Percentiles rank a stretch among this genome's conserved stretches.
These are phyloP conservation scores for Himalopsyche anomala DNA, from an alignment of 2,888 invertebrate species.

Conservation along the genomic window DNA sequence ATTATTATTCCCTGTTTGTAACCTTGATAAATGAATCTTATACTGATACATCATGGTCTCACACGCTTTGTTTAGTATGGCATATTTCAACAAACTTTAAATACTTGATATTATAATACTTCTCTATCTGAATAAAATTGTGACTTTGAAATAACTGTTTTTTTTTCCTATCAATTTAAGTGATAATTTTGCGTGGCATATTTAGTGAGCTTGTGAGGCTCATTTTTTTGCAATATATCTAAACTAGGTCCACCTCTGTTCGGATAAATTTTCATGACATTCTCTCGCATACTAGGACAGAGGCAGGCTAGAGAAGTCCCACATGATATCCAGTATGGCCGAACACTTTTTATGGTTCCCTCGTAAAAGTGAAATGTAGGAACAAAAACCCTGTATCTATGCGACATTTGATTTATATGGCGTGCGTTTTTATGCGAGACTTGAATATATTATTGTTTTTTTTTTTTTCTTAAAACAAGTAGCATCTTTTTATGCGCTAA, in stretches of 20 bases:
- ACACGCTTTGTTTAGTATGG: no score
- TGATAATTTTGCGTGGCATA: no score
- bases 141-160: no score
- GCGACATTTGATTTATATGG: slow-evolving; percentile 42
- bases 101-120: no score
- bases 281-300: background rate
- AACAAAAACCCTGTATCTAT: slow-evolving; percentile 22
- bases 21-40: no score
- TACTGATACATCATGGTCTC: no score
- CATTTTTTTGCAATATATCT: no score
- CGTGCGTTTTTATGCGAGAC: slow-evolving; percentile 40
- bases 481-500: slow-evolving; percentile 17
- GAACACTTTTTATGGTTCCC: slow-evolving; percentile 20
- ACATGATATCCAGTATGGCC: background rate
- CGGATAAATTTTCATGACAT: background rate
- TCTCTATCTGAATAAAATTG: no score
- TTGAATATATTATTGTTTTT: slow-evolving; percentile 28
- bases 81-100: no score
- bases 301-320: slow-evolving; percentile 9
- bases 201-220: no score
- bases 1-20: no score
- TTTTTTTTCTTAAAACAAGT: slow-evolving; percentile 35
- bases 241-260: background rate
- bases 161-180: no score
- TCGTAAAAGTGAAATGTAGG: slow-evolving; percentile 32